Percentiles rank a stretch among this genome's conserved stretches.
These are phyloP conservation scores for Sinocyclocheilus anophthalmus DNA, from an alignment of 2,113 vertebrate species.

Conservation along the genomic window DNA sequence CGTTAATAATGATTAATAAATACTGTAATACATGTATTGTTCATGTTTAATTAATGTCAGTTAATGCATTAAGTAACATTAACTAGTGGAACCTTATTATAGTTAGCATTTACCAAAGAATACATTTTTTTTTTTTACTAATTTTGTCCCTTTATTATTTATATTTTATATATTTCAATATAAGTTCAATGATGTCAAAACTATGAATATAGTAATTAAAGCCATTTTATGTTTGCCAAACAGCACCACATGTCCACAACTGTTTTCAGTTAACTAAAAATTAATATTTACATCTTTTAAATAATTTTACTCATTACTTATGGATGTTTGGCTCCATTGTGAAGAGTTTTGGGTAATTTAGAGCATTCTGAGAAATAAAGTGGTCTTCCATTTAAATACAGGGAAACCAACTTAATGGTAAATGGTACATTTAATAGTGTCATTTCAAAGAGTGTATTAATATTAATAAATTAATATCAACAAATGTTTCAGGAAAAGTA, in stretches of 20 bases:
- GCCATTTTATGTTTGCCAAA: background rate
- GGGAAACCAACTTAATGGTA: no score
- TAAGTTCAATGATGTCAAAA: background rate
- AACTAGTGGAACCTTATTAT: no score
- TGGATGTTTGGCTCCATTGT: no score
- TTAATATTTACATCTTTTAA: background rate
- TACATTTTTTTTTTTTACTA: background rate
- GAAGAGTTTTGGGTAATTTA: background rate
- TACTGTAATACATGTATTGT: no score
- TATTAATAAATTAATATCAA: background rate
- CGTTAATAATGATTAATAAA: no score
- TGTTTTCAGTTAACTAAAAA: background rate
- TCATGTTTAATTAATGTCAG: no score
- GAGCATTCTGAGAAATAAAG: no score
- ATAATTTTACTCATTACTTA: background rate
- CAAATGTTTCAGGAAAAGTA: background rate
- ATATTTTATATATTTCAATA: background rate
- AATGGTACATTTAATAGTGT: no score
- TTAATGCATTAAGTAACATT: no score
- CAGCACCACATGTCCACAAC: background rate
- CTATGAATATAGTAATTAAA: background rate
- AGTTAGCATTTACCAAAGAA: background rate
- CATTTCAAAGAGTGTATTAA: background rate
- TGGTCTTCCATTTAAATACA: no score
- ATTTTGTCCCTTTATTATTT: no score